phyloP scores from a whole-genome alignment of 2,113 vertebrate genomes.

The Felis catus region F.catus_Fca126_mat1.0 CM031419.1:6316001-6316500 shows the following conservation, averaged over 20 bases:
- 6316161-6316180: too few relatives aligned
- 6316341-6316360: not conserved
- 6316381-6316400: not conserved
- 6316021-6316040: not conserved
- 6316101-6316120: too few relatives aligned
- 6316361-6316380: not conserved
- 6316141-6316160: too few relatives aligned
- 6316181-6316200: not conserved
- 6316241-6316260: not conserved
- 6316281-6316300: not conserved
- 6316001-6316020: not conserved
- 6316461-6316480: not conserved
- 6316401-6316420: not conserved
- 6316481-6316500: too few relatives aligned
- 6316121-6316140: too few relatives aligned
- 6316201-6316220: accelerated
- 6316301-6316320: not conserved
- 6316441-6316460: not conserved
- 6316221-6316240: not conserved
- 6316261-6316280: not conserved
- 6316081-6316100: too few relatives aligned
- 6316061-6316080: too few relatives aligned
- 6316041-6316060: accelerated
- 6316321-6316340: not conserved
- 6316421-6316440: not conserved